Evolutionary conservation across 64 coral and sea anemone genomes (phyloP).

Genomic region (Pachyseris speciosa): DNA sequence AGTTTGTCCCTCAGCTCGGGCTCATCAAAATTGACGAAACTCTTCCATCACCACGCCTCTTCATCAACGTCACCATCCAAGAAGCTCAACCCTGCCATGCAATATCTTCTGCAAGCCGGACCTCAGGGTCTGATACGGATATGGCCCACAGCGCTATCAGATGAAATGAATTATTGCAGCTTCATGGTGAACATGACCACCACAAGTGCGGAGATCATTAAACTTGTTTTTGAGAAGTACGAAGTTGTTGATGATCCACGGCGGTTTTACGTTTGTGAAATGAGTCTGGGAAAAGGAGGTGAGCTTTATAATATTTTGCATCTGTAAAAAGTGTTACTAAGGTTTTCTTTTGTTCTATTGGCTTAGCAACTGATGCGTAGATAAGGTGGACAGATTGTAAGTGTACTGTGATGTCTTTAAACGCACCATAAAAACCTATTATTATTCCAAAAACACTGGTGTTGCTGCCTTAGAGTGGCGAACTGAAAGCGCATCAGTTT

Average conservation of each 20-base stretch:
- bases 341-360: not conserved
- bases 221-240: conserved; percentile 87
- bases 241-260: conserved; percentile 74
- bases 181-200: conserved; percentile 94
- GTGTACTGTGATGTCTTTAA: too few relatives aligned
- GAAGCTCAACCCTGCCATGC: conserved; percentile 84
- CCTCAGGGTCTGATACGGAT: conserved; percentile 82
- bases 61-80: conserved; percentile 46
- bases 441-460: too few relatives aligned
- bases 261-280: conserved; percentile 79
- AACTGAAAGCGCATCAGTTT: too few relatives aligned
- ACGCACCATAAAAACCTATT: too few relatives aligned
- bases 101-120: conserved; percentile 79
- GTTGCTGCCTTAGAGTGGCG: too few relatives aligned
- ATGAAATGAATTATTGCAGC: conserved; percentile 86
- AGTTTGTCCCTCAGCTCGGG: conserved; percentile 60
- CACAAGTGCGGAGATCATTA: conserved; percentile 87
- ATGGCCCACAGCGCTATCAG: conserved; percentile 79
- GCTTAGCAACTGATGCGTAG: too few relatives aligned
- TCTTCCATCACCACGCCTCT: conserved; percentile 31
- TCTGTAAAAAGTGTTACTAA: not conserved
- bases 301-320: not conserved
- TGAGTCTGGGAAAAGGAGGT: conserved; percentile 77
- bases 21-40: conserved; percentile 76
- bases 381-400: too few relatives aligned